Percentiles rank a stretch among this genome's conserved stretches.
Conservation (phyloP, 2,888 invertebrate species). For the Chrysomela aeneicollis region DNA sequence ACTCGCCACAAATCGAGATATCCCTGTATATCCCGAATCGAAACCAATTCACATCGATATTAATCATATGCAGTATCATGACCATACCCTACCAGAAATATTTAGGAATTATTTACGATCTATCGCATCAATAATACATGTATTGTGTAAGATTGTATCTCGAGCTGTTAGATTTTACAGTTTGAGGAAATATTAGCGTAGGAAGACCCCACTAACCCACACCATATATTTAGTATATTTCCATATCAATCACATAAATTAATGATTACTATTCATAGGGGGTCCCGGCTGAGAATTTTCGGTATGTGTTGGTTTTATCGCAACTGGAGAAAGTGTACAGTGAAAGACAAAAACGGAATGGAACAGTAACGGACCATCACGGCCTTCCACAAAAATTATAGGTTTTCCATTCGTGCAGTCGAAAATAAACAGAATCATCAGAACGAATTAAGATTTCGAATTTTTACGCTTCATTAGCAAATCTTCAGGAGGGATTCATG, state of each 20-base stretch:
- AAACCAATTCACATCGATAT: too few species aligned
- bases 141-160: not conserved
- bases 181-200: not conserved
- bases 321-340: not conserved
- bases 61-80: too few species aligned
- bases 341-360: not conserved
- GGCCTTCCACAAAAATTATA: too few species aligned
- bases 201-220: slow-evolving; percentile 3
- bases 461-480: too few species aligned
- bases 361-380: not conserved
- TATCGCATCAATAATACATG: not conserved
- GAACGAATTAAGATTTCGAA: too few species aligned
- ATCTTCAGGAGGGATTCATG: too few species aligned
- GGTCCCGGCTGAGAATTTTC: not conserved
- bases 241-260: not conserved
- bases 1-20: too few species aligned
- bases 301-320: not conserved
- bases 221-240: slow-evolving; percentile 5
- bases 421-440: too few species aligned
- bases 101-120: not conserved
- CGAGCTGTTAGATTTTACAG: not conserved
- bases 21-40: too few species aligned
- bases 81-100: too few species aligned
- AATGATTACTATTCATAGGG: slow-evolving; percentile 4
- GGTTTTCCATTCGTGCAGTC: too few species aligned